Conservation (phyloP, 2,797 vertebrate genomes). For the Pseudochromis fuscus region DNA sequence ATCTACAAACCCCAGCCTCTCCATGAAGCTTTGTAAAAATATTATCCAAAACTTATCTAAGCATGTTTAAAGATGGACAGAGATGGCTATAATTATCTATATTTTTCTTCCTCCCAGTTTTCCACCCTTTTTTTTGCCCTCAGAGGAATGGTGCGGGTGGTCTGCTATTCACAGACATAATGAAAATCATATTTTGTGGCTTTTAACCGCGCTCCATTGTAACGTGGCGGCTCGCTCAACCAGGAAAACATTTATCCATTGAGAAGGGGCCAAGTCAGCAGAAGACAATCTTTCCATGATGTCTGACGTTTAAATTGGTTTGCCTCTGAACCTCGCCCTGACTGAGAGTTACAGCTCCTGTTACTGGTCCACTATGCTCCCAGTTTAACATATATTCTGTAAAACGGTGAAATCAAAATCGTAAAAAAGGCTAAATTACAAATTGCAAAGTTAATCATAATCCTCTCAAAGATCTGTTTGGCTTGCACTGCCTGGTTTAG, state of each 20-base stretch:
- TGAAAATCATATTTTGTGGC: conserved; percentile 81
- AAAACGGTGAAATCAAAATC: conserved; percentile 11
- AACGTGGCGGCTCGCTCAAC: conserved; percentile 59
- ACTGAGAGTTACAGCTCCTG: conserved; percentile 21
- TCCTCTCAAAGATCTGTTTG: conserved; percentile 1
- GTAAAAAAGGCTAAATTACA: background rate
- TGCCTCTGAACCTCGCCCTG: background rate
- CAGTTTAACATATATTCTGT: conserved; percentile 13
- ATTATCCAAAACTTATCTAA: conserved; percentile 73
- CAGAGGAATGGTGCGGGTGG: conserved; percentile 74
- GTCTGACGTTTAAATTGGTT: conserved; percentile 47
- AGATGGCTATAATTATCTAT: conserved; percentile 67
- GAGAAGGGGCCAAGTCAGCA: conserved; percentile 76
- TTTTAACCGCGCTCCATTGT: conserved; percentile 70
- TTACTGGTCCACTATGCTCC: no score
- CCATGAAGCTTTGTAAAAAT: conserved; percentile 56
- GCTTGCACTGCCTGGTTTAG: conserved; percentile 62
- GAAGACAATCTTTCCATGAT: conserved; percentile 65
- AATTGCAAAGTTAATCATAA: background rate
- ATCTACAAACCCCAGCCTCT: conserved; percentile 34
- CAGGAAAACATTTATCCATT: conserved; percentile 68
- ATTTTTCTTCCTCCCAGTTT: conserved; percentile 65
- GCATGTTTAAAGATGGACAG: conserved; percentile 67
- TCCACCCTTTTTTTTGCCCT: conserved; percentile 56
- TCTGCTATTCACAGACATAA: conserved; percentile 73